These are phyloP conservation scores for Musca vetustissima DNA, from an alignment of 1,140 invertebrate species.

Conservation along the genomic window DNA sequence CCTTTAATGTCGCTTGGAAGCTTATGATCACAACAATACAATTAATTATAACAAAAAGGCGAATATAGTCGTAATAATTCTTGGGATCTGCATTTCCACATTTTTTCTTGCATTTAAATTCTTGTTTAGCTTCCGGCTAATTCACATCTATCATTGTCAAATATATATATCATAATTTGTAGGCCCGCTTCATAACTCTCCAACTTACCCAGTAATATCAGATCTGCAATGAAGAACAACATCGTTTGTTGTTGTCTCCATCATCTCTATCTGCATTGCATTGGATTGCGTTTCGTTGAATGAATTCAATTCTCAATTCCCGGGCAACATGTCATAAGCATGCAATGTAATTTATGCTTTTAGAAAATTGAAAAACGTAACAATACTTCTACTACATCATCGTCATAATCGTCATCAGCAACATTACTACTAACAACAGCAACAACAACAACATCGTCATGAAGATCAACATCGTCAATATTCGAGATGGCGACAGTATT, in stretches of 20 bases:
- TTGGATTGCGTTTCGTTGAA: not conserved
- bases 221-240: too few species aligned
- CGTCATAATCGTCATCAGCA: not conserved
- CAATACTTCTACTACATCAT: slow-evolving; percentile 8
- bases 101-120: too few species aligned
- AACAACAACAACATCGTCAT: not conserved
- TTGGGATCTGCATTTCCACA: too few species aligned
- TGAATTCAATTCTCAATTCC: slow-evolving; percentile 10
- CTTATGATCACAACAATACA: too few species aligned
- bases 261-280: too few species aligned
- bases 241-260: not conserved
- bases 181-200: not conserved
- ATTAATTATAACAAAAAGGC: too few species aligned
- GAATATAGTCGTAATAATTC: too few species aligned
- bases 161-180: slow-evolving; percentile 22
- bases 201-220: not conserved
- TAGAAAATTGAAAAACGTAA: slow-evolving; percentile 21
- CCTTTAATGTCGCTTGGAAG: too few species aligned
- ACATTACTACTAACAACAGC: not conserved
- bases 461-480: not conserved
- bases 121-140: slow-evolving; percentile 13
- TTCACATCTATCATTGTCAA: slow-evolving; percentile 17
- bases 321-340: slow-evolving; percentile 18
- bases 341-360: slow-evolving; percentile 23
- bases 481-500: not conserved